Evolutionary conservation across 2,888 invertebrate genomes (phyloP), one percentile per base, ranked within the genome.

Genomic region (Mythimna impura): DNA sequence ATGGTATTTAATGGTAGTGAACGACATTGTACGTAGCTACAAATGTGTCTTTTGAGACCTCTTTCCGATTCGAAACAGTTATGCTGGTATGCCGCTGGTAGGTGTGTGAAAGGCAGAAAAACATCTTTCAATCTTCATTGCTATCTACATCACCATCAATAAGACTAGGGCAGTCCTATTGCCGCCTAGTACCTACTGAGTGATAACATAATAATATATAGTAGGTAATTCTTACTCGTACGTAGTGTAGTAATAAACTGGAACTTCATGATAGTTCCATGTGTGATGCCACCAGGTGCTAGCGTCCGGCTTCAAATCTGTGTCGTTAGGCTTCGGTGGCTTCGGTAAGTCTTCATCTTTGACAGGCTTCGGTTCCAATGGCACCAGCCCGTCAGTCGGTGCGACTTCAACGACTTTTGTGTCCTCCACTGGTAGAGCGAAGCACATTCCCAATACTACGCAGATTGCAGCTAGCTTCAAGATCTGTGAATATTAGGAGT

Each of bases 241-340:
- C 4, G 36, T 20, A 36, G 57, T 12, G 25, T 57, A 52, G 64
- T 81, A 62, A 55, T 72, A 76, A 34, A 58, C 10, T 5, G 83
- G 84, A 30, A 74, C 67, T 2, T 66, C 1, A 25, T 71, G 40
- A 3, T 67, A 71, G 30, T 71, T 71, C 68, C 71, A 80, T 14
- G 54, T 69, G 61, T 76, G 62, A 62, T 73, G 63, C 73, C 66
- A 82, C 84, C 84, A 84, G 43, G 47, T 47, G 43, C 64, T 80
- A 8, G 82, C 71, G 30, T 84, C 82, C 0, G 84, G 40, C n/a
- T 80, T 73, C 68, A 84, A 70, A 58, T 84, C 84, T 1, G 73
- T 70, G 17, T 47, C 40, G 3, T 73, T 78, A 54, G 62, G 20
- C 1, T 71, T 71, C 0, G 54, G 14, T 5, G 77, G 71, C 30